Base-by-base conservation (phyloP, 2,888 invertebrate species). In the Ophraella communa region DNA sequence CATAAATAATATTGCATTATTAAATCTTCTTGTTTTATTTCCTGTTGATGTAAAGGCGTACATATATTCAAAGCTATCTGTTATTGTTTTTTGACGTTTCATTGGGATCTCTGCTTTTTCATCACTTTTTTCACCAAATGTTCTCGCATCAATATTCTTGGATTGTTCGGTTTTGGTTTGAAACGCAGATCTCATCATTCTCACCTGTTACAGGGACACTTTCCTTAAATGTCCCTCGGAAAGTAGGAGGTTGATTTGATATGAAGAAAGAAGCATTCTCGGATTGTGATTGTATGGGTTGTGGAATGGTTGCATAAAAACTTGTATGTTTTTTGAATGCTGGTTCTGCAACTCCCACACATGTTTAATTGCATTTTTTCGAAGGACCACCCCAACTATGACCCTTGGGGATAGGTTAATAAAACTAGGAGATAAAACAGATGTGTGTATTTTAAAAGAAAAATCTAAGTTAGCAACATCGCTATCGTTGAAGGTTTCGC, bases 1-100 rank as follows among this genome's bases (percentile, higher is more conserved):
- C 35, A 44, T 27, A 56, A 56, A 44, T 56, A 35, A 35, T 30
- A 56, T 14, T 8, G 49, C 49, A 49, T 49, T 49, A 49, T 49
- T 49, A n/a, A 49, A n/a, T 49, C 5, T 23, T n/a, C 21, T 23
- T n/a, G 49, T 49, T 49, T 49, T 49, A 14, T 49, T 24, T 23
- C 14, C 49, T 23, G 23, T 24, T 24, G 14, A 10, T 24, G 49
- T 23, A 24, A 27, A 49, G 14, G 49, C 49, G 14, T 49, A 23
- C 14, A 49, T 49, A 23, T 49, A 23, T 49, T 49, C 23, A 49
- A 49, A 49, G 14, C 24, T 49, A 23, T 21, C 8, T 49, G 24
- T 24, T n/a, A 49, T 49, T 23, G 24, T 11, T 23, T 49, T 49
- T 49, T 49, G 49, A 49, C 49, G 49, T 14, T 49, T 49, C n/a